phyloP scores from a whole-genome alignment of 2,113 vertebrate species.

The Heterotilapia buettikoferi region DNA sequence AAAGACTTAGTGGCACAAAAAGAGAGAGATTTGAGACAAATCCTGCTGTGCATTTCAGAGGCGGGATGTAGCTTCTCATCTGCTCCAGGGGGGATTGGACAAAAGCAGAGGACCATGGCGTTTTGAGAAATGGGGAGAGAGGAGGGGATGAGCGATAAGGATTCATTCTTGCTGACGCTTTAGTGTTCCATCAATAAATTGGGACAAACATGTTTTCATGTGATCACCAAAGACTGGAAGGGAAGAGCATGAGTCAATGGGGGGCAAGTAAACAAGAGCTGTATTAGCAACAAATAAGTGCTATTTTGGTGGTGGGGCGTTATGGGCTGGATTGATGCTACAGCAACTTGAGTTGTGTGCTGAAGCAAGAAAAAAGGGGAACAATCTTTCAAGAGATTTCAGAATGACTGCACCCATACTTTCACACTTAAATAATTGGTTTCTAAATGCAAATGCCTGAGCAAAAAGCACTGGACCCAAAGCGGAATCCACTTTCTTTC shows the following conservation, averaged over 20 bases:
- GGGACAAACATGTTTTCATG: conserved; percentile 13
- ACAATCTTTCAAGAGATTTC: conserved; percentile 10
- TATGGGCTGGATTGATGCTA: not conserved
- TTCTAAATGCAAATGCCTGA: conserved; percentile 2
- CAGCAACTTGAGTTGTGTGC: not conserved
- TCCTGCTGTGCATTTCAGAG: conserved; percentile 44
- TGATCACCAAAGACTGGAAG: conserved; percentile 11
- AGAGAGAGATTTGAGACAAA: conserved; percentile 42
- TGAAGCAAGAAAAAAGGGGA: not conserved
- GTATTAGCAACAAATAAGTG: conserved; percentile 21
- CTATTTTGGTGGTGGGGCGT: not conserved
- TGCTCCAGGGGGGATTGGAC: conserved; percentile 27
- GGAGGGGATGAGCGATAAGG: not conserved
- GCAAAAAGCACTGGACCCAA: not conserved
- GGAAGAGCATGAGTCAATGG: not conserved
- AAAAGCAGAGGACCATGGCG: conserved; percentile 1
- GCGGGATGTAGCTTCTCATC: conserved; percentile 39
- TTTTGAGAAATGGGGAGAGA: not conserved
- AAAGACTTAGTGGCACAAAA: conserved; percentile 43
- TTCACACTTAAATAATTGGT: conserved; percentile 21
- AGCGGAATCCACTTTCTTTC: not conserved
- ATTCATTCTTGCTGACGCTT: conserved; percentile 2
- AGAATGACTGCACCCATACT: not conserved
- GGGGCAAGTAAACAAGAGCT: conserved; percentile 39
- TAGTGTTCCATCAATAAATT: conserved; percentile 37